A percentile compares a stretch with the other conserved stretches of the same genome.
Conservation (phyloP, 2,113 vertebrate species). For the Probosciger aterrimus region DNA sequence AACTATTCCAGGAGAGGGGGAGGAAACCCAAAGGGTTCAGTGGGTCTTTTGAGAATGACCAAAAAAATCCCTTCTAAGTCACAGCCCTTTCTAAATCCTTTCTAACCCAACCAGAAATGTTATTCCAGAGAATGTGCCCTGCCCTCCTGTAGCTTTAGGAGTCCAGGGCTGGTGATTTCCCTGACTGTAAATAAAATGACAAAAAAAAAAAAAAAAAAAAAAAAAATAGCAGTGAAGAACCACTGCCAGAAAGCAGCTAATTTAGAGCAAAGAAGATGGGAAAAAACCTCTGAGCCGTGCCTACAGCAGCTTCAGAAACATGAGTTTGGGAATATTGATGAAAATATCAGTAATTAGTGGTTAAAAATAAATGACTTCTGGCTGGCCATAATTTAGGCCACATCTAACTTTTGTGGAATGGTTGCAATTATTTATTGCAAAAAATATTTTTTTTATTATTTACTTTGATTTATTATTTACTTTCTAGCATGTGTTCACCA, state of each 20-base stretch:
- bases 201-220: no score
- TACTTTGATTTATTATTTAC: neutral
- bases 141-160: neutral
- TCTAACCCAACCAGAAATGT: fast-evolving
- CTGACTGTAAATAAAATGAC: neutral
- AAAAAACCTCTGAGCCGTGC: fast-evolving
- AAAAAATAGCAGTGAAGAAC: neutral
- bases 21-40: neutral
- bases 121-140: neutral
- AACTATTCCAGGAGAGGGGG: neutral
- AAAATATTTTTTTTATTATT: neutral
- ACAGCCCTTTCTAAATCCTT: neutral
- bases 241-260: neutral
- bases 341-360: neutral
- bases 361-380: neutral
- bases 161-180: neutral
- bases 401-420: neutral
- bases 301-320: neutral
- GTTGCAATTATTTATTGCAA: neutral
- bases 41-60: neutral
- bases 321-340: neutral
- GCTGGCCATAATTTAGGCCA: neutral
- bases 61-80: neutral
- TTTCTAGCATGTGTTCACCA: neutral
- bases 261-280: neutral